A percentile compares a stretch with the other conserved stretches of the same genome.
Conservation (phyloP, 2,888 invertebrate genomes). For the Idaea straminata region DNA sequence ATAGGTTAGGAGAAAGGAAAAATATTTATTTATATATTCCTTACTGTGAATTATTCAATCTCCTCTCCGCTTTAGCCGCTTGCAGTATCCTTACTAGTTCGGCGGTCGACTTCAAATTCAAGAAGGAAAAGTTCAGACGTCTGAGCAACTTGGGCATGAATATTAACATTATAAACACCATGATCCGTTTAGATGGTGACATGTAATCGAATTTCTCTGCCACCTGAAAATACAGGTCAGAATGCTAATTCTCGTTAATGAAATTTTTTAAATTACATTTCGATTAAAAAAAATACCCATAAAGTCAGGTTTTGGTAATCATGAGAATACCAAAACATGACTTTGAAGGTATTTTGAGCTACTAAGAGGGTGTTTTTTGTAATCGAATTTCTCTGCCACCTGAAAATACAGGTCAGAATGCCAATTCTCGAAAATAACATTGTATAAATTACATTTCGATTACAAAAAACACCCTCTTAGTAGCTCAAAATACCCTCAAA, state of each 20-base stretch:
- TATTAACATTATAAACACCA: slow-evolving; percentile 53
- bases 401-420: slow-evolving; percentile 22
- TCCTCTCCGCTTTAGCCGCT: slow-evolving; percentile 61
- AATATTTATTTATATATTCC: slow-evolving; percentile 11
- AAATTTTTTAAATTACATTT: too few species aligned
- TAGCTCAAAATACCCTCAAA: too few species aligned
- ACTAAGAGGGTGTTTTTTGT: too few species aligned
- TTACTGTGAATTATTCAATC: slow-evolving; percentile 53
- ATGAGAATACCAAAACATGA: too few species aligned
- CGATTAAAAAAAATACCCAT: too few species aligned
- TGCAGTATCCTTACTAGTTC: slow-evolving; percentile 61
- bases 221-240: slow-evolving; percentile 39
- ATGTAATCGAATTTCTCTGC: slow-evolving; percentile 65
- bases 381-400: slow-evolving; percentile 68
- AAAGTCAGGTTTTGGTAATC: too few species aligned
- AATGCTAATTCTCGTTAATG: too few species aligned
- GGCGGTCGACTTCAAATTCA: slow-evolving; percentile 51
- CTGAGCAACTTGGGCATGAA: slow-evolving; percentile 56
- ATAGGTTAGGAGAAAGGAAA: too few species aligned
- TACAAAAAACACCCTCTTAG: too few species aligned
- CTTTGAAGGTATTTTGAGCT: too few species aligned
- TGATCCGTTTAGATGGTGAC: slow-evolving; percentile 51
- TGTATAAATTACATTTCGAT: too few species aligned
- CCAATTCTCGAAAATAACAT: too few species aligned
- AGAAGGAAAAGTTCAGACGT: slow-evolving; percentile 57